A percentile compares a stretch with the other conserved stretches of the same genome.
These are phyloP conservation scores for Myotis vivesi DNA, from an alignment of 2,797 vertebrate genomes.

Conservation along the genomic window DNA sequence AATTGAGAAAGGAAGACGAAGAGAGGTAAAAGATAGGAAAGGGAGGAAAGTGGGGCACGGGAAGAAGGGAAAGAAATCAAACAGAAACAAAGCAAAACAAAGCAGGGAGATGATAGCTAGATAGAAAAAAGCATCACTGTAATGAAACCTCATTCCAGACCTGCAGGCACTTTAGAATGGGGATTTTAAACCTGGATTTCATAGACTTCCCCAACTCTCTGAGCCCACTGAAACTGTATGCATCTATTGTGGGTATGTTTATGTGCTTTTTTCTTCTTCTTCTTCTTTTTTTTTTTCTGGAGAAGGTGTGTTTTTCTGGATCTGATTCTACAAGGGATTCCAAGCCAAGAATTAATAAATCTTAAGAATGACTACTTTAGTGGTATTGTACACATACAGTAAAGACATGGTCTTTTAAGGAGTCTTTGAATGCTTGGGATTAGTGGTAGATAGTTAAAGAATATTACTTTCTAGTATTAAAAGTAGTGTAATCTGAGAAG, in stretches of 20 bases:
- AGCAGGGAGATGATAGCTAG: background rate
- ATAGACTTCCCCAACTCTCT: background rate
- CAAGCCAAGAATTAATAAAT: background rate
- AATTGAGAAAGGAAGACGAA: constrained; percentile 53
- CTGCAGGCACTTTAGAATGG: background rate
- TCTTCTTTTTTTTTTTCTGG: background rate
- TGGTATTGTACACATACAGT: background rate
- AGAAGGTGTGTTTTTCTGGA: background rate
- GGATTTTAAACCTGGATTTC: background rate
- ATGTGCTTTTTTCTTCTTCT: background rate
- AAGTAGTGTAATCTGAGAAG: background rate
- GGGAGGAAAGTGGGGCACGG: background rate
- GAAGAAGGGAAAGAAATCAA: constrained; percentile 19
- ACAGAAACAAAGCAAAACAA: constrained; percentile 39
- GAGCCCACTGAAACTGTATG: background rate
- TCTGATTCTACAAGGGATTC: background rate
- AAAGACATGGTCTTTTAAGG: background rate
- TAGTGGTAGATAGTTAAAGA: background rate
- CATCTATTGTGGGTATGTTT: background rate
- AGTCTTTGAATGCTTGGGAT: background rate
- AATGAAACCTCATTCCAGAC: background rate
- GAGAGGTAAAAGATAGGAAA: constrained; percentile 55
- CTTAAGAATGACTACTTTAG: background rate
- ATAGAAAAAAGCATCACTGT: background rate
- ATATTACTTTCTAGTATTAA: background rate